Conservation (phyloP, 2,113 vertebrate species). For the Apteryx mantelli region DNA sequence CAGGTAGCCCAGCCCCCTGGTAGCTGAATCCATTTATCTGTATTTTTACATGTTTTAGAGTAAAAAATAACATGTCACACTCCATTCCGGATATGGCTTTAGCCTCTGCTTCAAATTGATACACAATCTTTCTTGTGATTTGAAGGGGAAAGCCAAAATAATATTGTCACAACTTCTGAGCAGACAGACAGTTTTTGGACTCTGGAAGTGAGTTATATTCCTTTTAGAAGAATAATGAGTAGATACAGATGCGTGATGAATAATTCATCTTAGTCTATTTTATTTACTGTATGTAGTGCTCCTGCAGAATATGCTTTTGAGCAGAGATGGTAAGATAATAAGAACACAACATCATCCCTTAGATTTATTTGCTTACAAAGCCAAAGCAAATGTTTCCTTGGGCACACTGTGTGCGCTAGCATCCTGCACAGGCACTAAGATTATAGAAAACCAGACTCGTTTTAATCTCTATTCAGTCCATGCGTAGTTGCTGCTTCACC, state of each 20-base stretch:
- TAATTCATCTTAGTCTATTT: conserved; percentile 62
- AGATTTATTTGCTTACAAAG: conserved; percentile 55
- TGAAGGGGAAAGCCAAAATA: conserved; percentile 62
- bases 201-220: conserved; percentile 43
- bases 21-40: conserved; percentile 7
- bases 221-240: conserved; percentile 64
- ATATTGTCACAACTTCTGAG: conserved; percentile 53
- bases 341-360: conserved; percentile 18
- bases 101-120: conserved; percentile 19
- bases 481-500: not conserved
- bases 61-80: conserved; percentile 17
- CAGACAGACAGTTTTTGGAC: conserved; percentile 21
- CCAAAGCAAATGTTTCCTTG: conserved; percentile 12
- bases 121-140: conserved; percentile 46
- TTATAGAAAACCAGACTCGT: not conserved
- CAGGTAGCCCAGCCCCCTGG: not conserved
- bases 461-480: not conserved
- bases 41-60: not conserved
- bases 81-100: not conserved
- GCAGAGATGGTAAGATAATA: conserved; percentile 57
- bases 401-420: not conserved
- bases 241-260: conserved; percentile 49
- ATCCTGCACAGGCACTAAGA: not conserved
- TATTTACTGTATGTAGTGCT: conserved; percentile 49
- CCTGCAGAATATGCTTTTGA: conserved; percentile 46